A percentile compares a stretch with the other conserved stretches of the same genome.
Evolutionary conservation across 1,140 invertebrate species (phyloP).

Genomic region (Matsumurasca onukii): DNA sequence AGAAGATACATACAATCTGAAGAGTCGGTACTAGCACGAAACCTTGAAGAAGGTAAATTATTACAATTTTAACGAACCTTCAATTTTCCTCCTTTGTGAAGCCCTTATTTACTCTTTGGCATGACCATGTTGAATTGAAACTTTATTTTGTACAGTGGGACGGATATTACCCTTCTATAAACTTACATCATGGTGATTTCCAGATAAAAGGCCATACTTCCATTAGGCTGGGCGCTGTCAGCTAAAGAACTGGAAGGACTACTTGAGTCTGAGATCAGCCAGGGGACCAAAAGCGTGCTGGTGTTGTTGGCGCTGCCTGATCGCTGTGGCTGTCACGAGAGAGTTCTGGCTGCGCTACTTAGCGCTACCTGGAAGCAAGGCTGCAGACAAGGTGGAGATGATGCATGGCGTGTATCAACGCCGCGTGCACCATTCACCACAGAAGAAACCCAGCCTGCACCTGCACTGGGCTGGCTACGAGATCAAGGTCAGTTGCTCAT

Average conservation of each 20-base stretch:
- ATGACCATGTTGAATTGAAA: no score
- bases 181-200: no score
- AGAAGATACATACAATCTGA: conserved; percentile 82
- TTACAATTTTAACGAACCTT: background rate
- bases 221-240: conserved; percentile 97
- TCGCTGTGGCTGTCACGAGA: conserved; percentile 96
- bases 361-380: conserved; percentile 70
- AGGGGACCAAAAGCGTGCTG: conserved; percentile 84
- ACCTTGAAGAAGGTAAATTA: conserved; percentile 88
- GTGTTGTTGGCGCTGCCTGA: conserved; percentile 92
- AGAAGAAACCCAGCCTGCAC: conserved; percentile 88
- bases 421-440: conserved; percentile 91
- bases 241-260: conserved; percentile 96
- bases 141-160: no score
- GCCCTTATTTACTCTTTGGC: no score
- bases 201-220: conserved; percentile 98
- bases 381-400: conserved; percentile 57
- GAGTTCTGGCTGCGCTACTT: conserved; percentile 95
- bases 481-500: no score
- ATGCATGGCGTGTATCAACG: conserved; percentile 84
- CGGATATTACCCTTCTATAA: no score
- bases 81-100: background rate
- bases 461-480: conserved; percentile 95
- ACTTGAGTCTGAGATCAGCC: conserved; percentile 93
- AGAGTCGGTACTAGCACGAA: conserved; percentile 81